Evolutionary conservation across 1,140 invertebrate genomes (phyloP), one percentile per base, ranked within the genome.

Genomic region (Caenorhabditis brenneri): DNA sequence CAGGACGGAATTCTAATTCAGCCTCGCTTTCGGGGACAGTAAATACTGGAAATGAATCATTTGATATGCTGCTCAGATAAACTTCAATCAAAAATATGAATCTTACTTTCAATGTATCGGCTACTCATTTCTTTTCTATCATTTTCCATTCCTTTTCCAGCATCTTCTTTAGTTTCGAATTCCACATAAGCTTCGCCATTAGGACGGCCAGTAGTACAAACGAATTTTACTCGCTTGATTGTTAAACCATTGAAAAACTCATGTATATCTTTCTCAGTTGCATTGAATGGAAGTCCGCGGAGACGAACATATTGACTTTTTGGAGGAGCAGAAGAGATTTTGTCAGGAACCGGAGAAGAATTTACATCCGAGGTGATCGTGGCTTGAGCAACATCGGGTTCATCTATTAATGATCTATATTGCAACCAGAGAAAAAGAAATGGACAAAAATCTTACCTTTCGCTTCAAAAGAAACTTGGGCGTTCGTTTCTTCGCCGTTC

Each of bases 111-210:
- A 12, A 74, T 74, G 42, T 74, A 74, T 22, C 65, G 65, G 29
- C 46, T 74, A 24, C 65, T 74, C 29, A 74, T 74, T 15, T 74
- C 65, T 46, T 74, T 74, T 42, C 65, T 42, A 24, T 74, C 65
- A 24, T 24, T 24, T 12, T 74, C 65, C 65, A 74, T 74, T 19
- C 19, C 65, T 74, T 46, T 74, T 3, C 65, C 65, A 42, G 65
- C 33, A 42, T 74, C 65, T 10, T 74, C 65, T 12, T n/a, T 42
- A 22, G 2, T 74, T 24, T 42, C n/a, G 22, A 74, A 74, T 22
- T 74, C 65, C 4, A 74, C 65, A 31, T 74, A 74, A 10, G 65
- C 65, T 42, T 74, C 65, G 10, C 65, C 65, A 74, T 74, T 74
- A 2, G 65, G 65, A 19, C 65, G 65, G 22, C 65, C 65, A 10